Conservation (phyloP, 2,113 vertebrate genomes). For the Embiotoca jacksoni region DNA sequence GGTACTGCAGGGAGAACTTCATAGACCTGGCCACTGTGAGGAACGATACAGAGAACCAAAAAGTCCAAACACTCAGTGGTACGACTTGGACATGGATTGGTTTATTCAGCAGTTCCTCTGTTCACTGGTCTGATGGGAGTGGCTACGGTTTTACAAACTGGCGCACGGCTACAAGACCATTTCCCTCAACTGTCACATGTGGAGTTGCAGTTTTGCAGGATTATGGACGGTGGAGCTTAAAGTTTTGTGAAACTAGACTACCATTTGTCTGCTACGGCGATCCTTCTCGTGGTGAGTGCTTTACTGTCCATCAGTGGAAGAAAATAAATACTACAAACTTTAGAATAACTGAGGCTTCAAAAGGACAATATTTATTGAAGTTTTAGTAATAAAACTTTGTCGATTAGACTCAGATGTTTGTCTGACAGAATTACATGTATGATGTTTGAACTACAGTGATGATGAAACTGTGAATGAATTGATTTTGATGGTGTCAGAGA, state of each 20-base stretch:
- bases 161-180: rapidly evolving
- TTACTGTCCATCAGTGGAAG: too few relatives aligned
- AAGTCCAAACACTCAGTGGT: rapidly evolving
- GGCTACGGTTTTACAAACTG: neutral
- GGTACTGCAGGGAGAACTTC: neutral
- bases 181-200: neutral
- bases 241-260: neutral
- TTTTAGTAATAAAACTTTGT: too few relatives aligned
- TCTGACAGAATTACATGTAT: too few relatives aligned
- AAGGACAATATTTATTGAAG: too few relatives aligned
- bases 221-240: neutral
- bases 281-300: neutral
- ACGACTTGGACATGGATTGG: conserved; percentile 13
- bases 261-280: conserved; percentile 32
- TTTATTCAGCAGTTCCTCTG: neutral
- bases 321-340: too few relatives aligned
- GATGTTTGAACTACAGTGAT: too few relatives aligned
- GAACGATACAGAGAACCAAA: neutral
- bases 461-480: too few relatives aligned
- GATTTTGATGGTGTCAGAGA: too few relatives aligned
- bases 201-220: neutral
- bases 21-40: neutral
- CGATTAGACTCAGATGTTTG: too few relatives aligned
- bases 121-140: conserved; percentile 24
- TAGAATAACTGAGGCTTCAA: too few relatives aligned